Evolutionary conservation across 2,797 vertebrate species (phyloP).

Genomic region (Alfaro cultratus): DNA sequence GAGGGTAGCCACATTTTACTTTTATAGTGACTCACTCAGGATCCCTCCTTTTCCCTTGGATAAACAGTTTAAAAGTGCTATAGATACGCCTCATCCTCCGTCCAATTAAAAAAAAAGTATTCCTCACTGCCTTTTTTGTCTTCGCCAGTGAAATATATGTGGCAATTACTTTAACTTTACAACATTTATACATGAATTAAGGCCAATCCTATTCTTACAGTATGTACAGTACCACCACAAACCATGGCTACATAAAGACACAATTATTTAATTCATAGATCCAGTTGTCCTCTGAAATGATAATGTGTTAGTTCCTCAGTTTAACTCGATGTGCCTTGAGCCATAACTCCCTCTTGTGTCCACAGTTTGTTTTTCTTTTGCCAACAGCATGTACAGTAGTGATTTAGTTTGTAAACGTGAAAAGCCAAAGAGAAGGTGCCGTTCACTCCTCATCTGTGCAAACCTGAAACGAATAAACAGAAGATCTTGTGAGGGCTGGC

Average conservation of each 20-base stretch:
- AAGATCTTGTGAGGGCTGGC: background rate
- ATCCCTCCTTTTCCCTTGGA: constrained; percentile 50
- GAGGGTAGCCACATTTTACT: constrained; percentile 42
- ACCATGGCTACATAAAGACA: constrained; percentile 67
- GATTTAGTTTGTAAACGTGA: constrained; percentile 82
- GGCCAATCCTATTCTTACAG: constrained; percentile 82
- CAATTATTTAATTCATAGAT: constrained; percentile 55
- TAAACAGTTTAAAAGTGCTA: constrained; percentile 79
- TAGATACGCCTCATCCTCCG: constrained; percentile 55
- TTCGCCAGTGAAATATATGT: constrained; percentile 75
- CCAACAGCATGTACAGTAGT: constrained; percentile 94
- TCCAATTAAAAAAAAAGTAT: constrained; percentile 47
- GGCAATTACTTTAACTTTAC: constrained; percentile 82
- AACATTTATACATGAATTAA: constrained; percentile 85
- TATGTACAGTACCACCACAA: constrained; percentile 79
- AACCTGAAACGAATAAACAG: constrained; percentile 81
- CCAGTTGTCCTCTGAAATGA: constrained; percentile 74
- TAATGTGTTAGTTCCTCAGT: constrained; percentile 75
- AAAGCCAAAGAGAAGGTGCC: constrained; percentile 59
- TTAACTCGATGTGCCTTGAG: constrained; percentile 77
- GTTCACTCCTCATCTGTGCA: constrained; percentile 98
- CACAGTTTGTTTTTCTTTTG: constrained; percentile 70
- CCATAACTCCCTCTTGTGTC: constrained; percentile 50
- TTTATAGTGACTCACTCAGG: constrained; percentile 39
- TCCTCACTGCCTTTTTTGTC: constrained; percentile 71